These are phyloP conservation scores for Rattus rattus DNA, from an alignment of 2,113 vertebrate genomes.

Conservation along the genomic window DNA sequence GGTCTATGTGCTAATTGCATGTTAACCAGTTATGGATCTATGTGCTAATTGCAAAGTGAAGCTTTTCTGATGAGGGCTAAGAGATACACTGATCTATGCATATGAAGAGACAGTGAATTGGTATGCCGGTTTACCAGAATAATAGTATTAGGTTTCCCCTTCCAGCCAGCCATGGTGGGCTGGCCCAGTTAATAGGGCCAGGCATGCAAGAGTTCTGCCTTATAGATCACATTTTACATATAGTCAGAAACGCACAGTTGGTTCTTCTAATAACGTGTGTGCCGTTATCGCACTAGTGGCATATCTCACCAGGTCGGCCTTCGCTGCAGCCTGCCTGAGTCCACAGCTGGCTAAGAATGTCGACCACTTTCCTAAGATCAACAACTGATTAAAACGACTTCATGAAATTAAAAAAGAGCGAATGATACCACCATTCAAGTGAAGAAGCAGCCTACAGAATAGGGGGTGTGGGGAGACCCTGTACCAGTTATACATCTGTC, in stretches of 20 bases:
- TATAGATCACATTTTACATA: not conserved
- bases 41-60: not conserved
- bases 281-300: not conserved
- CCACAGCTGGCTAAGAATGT: not conserved
- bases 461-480: rapidly evolving
- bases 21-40: not conserved
- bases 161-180: not conserved
- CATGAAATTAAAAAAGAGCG: not conserved
- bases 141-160: too few species aligned
- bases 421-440: not conserved
- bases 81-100: not conserved
- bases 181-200: not conserved
- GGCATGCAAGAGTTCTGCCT: not conserved
- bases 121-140: not conserved
- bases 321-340: not conserved
- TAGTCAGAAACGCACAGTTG: too few species aligned
- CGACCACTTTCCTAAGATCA: not conserved
- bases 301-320: not conserved
- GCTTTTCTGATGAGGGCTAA: not conserved
- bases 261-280: not conserved
- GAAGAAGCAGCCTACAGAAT: not conserved
- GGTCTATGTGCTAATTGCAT: not conserved
- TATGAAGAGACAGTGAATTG: too few species aligned
- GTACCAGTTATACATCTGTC: not conserved
- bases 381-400: not conserved